Base-by-base conservation (phyloP, 2,888 invertebrate species). In the Hypomecis atomaria region DNA sequence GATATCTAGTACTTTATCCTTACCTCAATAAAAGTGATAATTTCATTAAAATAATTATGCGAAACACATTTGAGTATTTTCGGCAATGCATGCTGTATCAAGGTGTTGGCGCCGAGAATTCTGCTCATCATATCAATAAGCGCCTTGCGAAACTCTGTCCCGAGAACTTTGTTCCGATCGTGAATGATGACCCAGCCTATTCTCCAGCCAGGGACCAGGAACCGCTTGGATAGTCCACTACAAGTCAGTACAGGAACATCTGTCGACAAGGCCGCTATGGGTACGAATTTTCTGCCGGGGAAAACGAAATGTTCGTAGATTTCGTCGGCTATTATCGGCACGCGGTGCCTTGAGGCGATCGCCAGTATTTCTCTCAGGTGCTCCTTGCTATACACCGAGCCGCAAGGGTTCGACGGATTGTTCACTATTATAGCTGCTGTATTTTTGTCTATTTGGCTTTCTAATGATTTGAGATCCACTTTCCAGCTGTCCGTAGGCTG, bases 381-480 rank as follows among this genome's bases (percentile, higher is more conserved):
- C 60, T 95, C 87, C 66, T 94, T 94, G 64, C 94, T 94, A 85
- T 96, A 99, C 3, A 99, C 99, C 0, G 98, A 98, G 36, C 99
- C 99, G 82, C 99, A 99, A 0, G 99, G 99, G 89, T 99, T 99
- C 57, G 98, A 99, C 0, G 99, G 99, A 91, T 99, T 99, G 87
- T 98, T 99, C 59, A 99, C 94, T 49, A 99, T 92, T 71, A 99
- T 96, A 1, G 97, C 98, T 0, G 96, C 96, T 0, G 99, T 99
- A 57, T 96, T 95, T 23, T 95, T 94, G 85, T 99, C 98, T 74
- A 99, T 98, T 84, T 96, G 94, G 38, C 94, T 94, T 86, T 98
- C 98, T 82, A 99, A 87, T 82, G 98, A 96, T 8, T 94, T 92
- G 62, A 99, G 88, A 92, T 99, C 98, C 40, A 96, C 95, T 86